Evolutionary conservation across 2,888 invertebrate genomes (phyloP), one percentile per base, ranked within the genome.

Genomic region (Synergus itoensis): DNA sequence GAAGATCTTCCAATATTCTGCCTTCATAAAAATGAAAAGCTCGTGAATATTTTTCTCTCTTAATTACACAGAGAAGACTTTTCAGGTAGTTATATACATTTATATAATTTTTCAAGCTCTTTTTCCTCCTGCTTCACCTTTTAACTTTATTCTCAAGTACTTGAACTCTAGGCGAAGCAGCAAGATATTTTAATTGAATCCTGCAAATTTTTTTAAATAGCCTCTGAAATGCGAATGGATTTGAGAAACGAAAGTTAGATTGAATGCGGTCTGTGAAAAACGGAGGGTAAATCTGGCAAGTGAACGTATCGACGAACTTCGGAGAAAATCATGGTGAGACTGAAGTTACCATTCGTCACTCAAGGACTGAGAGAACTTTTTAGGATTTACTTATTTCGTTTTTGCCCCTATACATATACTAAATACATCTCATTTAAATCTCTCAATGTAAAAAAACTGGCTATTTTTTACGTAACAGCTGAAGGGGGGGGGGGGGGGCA

Each of bases 271-370:
- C 36, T 12, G n/a, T 5, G 73, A 73, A 73, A 73, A 53, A 73
- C 53, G 69, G n/a, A 73, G 40, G 18, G 5, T 48, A 48, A 53
- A 36, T 73, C 73, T 36, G 53, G 8, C 36, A 53, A 53, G 36
- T 48, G 28, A 48, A 69, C 48, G 48, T 36, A 69, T 69, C 28
- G 69, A n/a, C 21, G 28, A 69, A 65, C 7, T 65, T 65, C n/a
- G 18, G 4, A n/a, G 40, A 41, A 65, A 11, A 41, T n/a, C 28
- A 28, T 65, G 65, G 65, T n/a, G 18, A 41, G 41, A 64, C 28
- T 40, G 64, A 65, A 65, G 43, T 18, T 65, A 18, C 48, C 28
- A 69, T 69, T 69, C 67, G 45, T 53, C 73, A 53, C 48, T 73
- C 53, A 36, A 73, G 12, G 60, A 21, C 28, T 73, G 73, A 73